These are phyloP conservation scores for Lypha dubia DNA, from an alignment of 2,888 invertebrate genomes.

Conservation along the genomic window DNA sequence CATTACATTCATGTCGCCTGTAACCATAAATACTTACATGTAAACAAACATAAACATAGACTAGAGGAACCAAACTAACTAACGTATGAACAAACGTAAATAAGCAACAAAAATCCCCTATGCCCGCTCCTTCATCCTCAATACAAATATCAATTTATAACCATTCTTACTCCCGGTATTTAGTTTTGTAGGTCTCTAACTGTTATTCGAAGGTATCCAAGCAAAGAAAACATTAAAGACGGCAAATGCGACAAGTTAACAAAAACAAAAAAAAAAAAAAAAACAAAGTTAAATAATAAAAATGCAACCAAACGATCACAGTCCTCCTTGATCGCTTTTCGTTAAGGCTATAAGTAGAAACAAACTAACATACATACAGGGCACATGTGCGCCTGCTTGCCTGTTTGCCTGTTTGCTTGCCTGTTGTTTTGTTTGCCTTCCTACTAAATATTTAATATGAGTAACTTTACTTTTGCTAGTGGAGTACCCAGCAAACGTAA, in stretches of 20 bases:
- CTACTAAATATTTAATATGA: slow-evolving; percentile 42
- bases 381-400: slow-evolving; percentile 68
- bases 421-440: slow-evolving; percentile 45
- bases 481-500: background rate
- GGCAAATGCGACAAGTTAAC: slow-evolving; percentile 72
- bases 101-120: slow-evolving; percentile 2
- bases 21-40: slow-evolving; percentile 78
- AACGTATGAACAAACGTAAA: slow-evolving; percentile 1
- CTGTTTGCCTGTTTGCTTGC: slow-evolving; percentile 43
- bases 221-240: slow-evolving; percentile 69
- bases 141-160: slow-evolving; percentile 63
- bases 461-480: slow-evolving; percentile 20
- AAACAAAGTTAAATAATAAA: slow-evolving; percentile 1
- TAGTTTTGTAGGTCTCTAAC: slow-evolving; percentile 73
- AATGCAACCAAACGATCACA: slow-evolving; percentile 35
- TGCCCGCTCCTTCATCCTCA: slow-evolving; percentile 20
- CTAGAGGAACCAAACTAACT: slow-evolving; percentile 6
- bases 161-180: slow-evolving; percentile 72
- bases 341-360: slow-evolving; percentile 40
- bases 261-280: slow-evolving; percentile 34
- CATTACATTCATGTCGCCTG: slow-evolving; percentile 84
- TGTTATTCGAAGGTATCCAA: slow-evolving; percentile 68
- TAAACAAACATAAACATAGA: slow-evolving; percentile 48
- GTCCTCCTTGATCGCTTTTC: slow-evolving; percentile 48
- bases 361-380: slow-evolving; percentile 40